Percentiles rank a stretch among this genome's conserved stretches.
phyloP scores from a whole-genome alignment of 2,113 vertebrate genomes.

The Mirza zaza region DNA sequence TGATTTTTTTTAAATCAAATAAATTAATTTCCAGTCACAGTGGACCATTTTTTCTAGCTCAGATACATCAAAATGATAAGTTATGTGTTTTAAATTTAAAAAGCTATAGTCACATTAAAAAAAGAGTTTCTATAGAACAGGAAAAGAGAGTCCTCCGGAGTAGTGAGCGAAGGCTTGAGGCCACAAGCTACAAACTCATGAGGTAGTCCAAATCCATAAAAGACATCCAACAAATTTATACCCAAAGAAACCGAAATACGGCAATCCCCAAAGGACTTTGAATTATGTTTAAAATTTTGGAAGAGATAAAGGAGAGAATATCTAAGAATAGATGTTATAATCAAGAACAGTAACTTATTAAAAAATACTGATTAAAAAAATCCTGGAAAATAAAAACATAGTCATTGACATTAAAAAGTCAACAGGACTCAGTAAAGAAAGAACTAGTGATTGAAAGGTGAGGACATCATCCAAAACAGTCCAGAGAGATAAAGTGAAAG shows the following conservation, averaged over 20 bases:
- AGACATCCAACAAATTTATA: neutral
- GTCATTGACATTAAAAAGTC: neutral
- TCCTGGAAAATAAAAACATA: neutral
- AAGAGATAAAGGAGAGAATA: neutral
- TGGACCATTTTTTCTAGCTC: neutral
- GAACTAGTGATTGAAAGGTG: neutral
- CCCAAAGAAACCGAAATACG: neutral
- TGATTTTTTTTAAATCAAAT: neutral
- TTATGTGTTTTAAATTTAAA: neutral
- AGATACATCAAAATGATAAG: neutral
- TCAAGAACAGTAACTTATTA: neutral
- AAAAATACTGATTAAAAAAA: neutral
- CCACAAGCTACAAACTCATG: neutral
- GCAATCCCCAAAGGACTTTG: neutral
- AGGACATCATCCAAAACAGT: neutral
- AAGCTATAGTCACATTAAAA: neutral
- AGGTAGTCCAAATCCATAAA: neutral
- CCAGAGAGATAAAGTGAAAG: neutral
- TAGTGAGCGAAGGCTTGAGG: neutral
- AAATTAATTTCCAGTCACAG: neutral
- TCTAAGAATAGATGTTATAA: neutral
- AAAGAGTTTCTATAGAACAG: neutral
- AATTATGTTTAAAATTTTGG: neutral
- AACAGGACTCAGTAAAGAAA: conserved; percentile 7
- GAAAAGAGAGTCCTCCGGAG: neutral